Conservation (phyloP, 2,113 vertebrate species). For the Pitta sordida region DNA sequence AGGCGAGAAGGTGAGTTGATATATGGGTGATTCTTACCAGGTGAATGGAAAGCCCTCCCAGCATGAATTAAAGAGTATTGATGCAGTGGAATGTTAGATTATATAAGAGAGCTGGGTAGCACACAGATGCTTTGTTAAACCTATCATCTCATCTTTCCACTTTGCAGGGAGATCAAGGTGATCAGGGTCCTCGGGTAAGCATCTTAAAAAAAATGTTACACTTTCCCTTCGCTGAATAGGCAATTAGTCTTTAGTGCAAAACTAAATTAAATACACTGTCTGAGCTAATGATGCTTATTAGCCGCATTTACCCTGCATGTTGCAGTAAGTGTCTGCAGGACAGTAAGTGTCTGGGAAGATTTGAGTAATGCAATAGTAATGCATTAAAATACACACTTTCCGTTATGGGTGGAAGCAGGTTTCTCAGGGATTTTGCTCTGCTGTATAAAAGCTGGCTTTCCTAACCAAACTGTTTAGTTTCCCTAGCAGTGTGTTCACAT, state of each 20-base stretch:
- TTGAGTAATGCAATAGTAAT: not conserved
- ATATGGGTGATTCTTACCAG: not conserved
- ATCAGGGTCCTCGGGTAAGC: conserved; percentile 99
- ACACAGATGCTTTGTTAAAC: conserved; percentile 69
- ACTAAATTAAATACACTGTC: conserved; percentile 54
- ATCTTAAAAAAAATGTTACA: conserved; percentile 74
- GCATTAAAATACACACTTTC: not conserved
- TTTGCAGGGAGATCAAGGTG: conserved; percentile 97
- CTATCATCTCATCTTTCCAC: conserved; percentile 73
- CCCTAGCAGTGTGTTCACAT: conserved; percentile 9
- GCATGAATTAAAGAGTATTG: conserved; percentile 54
- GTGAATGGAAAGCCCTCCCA: conserved; percentile 33
- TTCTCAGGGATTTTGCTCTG: conserved; percentile 1
- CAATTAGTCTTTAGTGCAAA: conserved; percentile 53
- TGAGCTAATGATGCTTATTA: conserved; percentile 66
- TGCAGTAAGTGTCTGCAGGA: conserved; percentile 65
- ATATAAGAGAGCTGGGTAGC: conserved; percentile 66
- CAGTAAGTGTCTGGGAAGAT: not conserved
- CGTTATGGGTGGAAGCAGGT: not conserved
- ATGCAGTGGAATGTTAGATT: conserved; percentile 53
- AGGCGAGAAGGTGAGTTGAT: conserved; percentile 94
- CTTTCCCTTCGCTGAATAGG: conserved; percentile 60
- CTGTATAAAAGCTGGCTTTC: conserved; percentile 17
- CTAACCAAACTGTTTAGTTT: conserved; percentile 36
- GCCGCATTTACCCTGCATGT: conserved; percentile 68